Evolutionary conservation across 2,113 vertebrate genomes (phyloP), one percentile per base, ranked within the genome.

Genomic region (Melierax canorus): DNA sequence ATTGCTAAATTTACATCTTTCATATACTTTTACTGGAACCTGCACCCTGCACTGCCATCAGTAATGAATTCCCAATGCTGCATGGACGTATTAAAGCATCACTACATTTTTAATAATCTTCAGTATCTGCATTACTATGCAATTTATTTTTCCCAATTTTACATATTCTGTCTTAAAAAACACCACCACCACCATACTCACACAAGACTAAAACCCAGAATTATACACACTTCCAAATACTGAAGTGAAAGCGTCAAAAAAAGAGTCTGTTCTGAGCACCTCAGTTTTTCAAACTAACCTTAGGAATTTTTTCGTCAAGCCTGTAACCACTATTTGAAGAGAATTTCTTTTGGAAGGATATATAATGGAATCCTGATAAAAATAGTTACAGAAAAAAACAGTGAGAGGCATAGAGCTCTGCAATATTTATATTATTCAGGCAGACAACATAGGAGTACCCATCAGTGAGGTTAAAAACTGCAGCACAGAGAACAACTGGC

Each of bases 391-490:
- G 51, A 18, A 68, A 81, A 87, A 88, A 83, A 11, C 73, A 90
- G 32, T 41, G 77, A 92, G 86, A 75, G 50, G 38, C 9, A 0
- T 5, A 86, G 62, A 90, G 66, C 50, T 91, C 86, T 92, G 92
- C 68, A 94, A 89, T 95, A 96, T 79, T 94, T 94, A 60, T 88
- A 89, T 63, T 75, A 75, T 19, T 53, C n/a, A 73, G 39, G 19
- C 89, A 94, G 77, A 91, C 66, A 85, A 92, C 71, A 88, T 0
- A 85, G 81, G 45, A 73, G 71, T 91, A 76, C 16, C 48, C 84
- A 90, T 50, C 81, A 88, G 16, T 14, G 36, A 95, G 60, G 80
- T 66, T 79, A 94, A 95, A 78, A 87, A 41, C 53, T 71, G 63
- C 66, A 82, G 36, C 26, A 73, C 16, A n/a, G 18, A 63, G 58